phyloP scores from a whole-genome alignment of 1,140 invertebrate species.

The Berghia stephanieae region DNA sequence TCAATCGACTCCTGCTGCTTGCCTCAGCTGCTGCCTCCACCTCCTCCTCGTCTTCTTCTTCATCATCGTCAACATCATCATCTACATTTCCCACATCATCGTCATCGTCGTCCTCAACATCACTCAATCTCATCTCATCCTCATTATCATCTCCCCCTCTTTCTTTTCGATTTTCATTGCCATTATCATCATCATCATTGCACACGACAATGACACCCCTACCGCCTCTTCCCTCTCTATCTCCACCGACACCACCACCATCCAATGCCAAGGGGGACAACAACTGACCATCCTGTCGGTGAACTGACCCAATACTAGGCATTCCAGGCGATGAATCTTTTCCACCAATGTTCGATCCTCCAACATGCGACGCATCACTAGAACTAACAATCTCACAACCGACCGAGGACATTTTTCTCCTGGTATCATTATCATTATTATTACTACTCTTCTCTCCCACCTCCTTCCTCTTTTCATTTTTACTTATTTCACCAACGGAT shows the following conservation, averaged over 20 bases:
- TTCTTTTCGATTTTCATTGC: slow-evolving; percentile 23
- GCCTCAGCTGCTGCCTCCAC: not conserved
- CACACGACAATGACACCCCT: slow-evolving; percentile 29
- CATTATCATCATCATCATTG: slow-evolving; percentile 31
- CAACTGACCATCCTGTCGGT: no score
- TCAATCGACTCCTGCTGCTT: slow-evolving; percentile 19
- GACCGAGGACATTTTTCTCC: no score
- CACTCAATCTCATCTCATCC: slow-evolving; percentile 25
- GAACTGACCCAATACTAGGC: no score
- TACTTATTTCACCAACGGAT: no score
- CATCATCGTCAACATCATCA: slow-evolving; percentile 24
- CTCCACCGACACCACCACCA: slow-evolving; percentile 27
- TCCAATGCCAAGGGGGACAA: no score
- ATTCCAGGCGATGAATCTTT: no score
- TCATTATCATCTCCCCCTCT: slow-evolving; percentile 12
- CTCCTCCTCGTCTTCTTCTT: not conserved
- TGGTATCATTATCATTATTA: no score
- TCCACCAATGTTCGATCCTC: no score
- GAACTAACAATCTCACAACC: no score
- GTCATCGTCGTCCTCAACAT: slow-evolving; percentile 20
- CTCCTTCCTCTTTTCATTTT: no score
- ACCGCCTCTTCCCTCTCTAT: slow-evolving; percentile 23
- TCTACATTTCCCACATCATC: not conserved
- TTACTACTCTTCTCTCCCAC: no score
- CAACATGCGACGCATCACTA: no score